Conservation (phyloP, 2,113 vertebrate genomes). For the Merops nubicus region DNA sequence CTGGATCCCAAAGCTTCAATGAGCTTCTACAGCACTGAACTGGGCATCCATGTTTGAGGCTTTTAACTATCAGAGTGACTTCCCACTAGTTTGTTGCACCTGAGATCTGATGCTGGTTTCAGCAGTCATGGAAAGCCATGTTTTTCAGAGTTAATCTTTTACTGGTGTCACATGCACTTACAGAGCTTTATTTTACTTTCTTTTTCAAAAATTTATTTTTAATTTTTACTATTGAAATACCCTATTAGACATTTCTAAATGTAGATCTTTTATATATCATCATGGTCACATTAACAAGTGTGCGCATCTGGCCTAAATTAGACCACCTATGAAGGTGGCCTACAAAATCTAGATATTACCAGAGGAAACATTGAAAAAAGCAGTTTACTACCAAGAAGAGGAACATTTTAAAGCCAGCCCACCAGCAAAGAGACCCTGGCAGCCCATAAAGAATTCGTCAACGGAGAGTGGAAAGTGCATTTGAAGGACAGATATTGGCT, state of each 20-base stretch:
- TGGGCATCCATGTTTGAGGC: background rate
- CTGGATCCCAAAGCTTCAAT: background rate
- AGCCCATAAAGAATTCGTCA: slow-evolving; percentile 31
- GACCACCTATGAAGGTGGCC: slow-evolving; percentile 66
- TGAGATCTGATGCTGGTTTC: background rate
- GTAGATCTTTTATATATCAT: slow-evolving; percentile 43
- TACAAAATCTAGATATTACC: slow-evolving; percentile 50
- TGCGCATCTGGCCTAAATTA: slow-evolving; percentile 67
- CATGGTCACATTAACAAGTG: slow-evolving; percentile 36
- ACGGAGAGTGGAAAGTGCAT: background rate
- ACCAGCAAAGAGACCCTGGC: slow-evolving; percentile 28
- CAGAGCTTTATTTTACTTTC: background rate
- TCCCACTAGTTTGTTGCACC: background rate
- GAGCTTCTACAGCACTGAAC: background rate
- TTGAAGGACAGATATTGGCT: background rate
- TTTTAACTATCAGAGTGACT: background rate
- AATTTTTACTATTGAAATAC: slow-evolving; percentile 1
- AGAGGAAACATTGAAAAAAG: slow-evolving; percentile 33
- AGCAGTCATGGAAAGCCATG: background rate
- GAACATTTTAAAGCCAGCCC: slow-evolving; percentile 34
- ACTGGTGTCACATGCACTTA: background rate
- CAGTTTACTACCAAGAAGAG: slow-evolving; percentile 42
- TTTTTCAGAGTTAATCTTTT: background rate
- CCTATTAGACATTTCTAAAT: slow-evolving; percentile 42
- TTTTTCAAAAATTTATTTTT: background rate